These are phyloP conservation scores for Lasioglossum morio DNA, from an alignment of 2,888 invertebrate species.

Conservation along the genomic window DNA sequence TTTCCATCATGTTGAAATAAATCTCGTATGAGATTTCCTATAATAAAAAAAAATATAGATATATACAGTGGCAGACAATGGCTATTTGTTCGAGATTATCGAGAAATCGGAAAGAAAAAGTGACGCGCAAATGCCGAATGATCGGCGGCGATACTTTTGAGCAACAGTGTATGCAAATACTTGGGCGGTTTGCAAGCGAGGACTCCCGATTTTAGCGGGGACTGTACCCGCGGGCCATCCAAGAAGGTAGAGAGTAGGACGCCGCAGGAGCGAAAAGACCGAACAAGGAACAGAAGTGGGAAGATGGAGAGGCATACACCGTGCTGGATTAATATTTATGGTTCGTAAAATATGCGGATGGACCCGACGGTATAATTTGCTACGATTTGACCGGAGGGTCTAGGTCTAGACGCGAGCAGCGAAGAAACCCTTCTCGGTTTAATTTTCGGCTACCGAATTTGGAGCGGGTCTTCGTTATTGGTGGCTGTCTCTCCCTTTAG, in stretches of 20 bases:
- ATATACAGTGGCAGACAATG: too few relatives aligned
- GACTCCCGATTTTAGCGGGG: conserved; percentile 63
- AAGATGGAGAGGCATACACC: conserved; percentile 45
- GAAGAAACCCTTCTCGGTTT: conserved; percentile 65
- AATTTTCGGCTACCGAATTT: conserved; percentile 76
- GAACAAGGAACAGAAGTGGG: conserved; percentile 32
- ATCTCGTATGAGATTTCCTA: too few relatives aligned
- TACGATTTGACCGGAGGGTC: conserved; percentile 76
- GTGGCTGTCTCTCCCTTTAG: conserved; percentile 38
- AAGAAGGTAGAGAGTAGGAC: conserved; percentile 23
- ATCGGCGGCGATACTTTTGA: neutral
- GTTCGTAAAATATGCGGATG: conserved; percentile 77
- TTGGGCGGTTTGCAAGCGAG: conserved; percentile 23
- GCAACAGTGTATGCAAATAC: conserved; percentile 25
- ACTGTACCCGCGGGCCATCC: conserved; percentile 59
- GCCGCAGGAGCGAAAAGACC: conserved; percentile 16
- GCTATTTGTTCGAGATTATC: neutral
- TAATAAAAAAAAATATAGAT: too few relatives aligned
- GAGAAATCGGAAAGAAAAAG: neutral
- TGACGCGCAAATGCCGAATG: neutral
- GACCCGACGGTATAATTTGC: conserved; percentile 75
- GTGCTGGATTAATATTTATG: conserved; percentile 76
- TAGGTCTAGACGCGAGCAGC: conserved; percentile 72
- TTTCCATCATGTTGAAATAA: too few relatives aligned
- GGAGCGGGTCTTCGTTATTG: conserved; percentile 63